These are phyloP conservation scores for Sphyrna mokarran DNA, from an alignment of 2,113 vertebrate genomes.

Conservation along the genomic window DNA sequence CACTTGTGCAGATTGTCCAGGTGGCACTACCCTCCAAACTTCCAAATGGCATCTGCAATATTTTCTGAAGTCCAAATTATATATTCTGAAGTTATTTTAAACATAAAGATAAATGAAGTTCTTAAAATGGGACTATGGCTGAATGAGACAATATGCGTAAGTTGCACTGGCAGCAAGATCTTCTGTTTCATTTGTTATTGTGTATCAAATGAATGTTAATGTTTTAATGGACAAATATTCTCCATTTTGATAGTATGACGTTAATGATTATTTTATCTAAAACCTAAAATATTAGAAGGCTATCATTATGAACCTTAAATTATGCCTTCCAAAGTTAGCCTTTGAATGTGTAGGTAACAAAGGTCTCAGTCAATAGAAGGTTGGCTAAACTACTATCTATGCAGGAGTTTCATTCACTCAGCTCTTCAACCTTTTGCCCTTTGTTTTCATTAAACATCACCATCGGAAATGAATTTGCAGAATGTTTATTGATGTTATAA, in stretches of 20 bases:
- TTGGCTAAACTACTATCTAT: neutral
- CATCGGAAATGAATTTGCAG: constrained; percentile 18
- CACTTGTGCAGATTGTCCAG: too few relatives aligned
- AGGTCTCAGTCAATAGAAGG: constrained; percentile 10
- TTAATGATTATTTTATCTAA: neutral
- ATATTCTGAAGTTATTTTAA: too few relatives aligned
- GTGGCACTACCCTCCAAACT: too few relatives aligned
- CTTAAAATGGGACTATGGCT: too few relatives aligned
- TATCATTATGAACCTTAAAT: neutral
- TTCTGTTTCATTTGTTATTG: neutral
- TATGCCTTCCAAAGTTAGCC: neutral
- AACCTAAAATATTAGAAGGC: neutral
- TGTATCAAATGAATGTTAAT: neutral
- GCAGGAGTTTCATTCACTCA: neutral
- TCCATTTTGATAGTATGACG: neutral
- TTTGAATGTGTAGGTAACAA: neutral
- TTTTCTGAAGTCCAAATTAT: too few relatives aligned
- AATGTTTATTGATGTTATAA: constrained; percentile 33
- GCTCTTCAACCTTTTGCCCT: constrained; percentile 17
- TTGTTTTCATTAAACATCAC: constrained; percentile 16
- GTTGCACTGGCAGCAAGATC: neutral
- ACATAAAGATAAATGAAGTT: too few relatives aligned
- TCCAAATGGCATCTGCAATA: too few relatives aligned
- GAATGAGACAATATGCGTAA: neutral
- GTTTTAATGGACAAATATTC: neutral